Evolutionary conservation across 35 echinoderm and acorn worm genomes (phyloP).

Genomic region (Heliocidaris erythrogramma): DNA sequence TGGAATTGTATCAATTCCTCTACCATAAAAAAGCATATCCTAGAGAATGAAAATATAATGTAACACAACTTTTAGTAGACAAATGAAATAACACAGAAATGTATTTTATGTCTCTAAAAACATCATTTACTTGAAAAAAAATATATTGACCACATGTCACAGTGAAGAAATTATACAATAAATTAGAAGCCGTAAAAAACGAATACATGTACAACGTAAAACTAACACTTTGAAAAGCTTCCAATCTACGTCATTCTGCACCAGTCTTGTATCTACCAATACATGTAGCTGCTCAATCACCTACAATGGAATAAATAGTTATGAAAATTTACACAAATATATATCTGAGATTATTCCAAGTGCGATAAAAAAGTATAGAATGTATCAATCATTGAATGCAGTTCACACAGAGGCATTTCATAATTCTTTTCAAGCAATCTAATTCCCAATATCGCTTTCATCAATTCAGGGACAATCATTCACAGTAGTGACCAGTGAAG

Average conservation of each 20-base stretch:
- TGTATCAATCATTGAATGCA: background rate
- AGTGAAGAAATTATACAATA: background rate
- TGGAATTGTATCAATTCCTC: too few species aligned
- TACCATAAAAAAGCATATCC: too few species aligned
- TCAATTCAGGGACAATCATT: background rate
- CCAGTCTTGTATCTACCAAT: background rate
- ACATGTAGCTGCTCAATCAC: background rate
- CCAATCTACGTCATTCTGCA: background rate
- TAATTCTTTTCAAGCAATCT: background rate
- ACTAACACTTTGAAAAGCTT: background rate
- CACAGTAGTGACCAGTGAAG: background rate
- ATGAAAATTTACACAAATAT: constrained; percentile 47
- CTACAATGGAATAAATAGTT: constrained; percentile 39
- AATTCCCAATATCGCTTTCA: too few species aligned
- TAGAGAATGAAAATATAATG: too few species aligned
- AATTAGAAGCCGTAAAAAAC: background rate
- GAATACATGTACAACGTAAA: background rate
- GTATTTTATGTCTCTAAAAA: too few species aligned
- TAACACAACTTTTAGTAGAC: too few species aligned
- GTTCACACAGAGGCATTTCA: background rate
- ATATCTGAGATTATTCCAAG: constrained; percentile 16
- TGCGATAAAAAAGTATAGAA: constrained; percentile 33
- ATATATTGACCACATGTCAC: too few species aligned
- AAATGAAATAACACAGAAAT: too few species aligned
- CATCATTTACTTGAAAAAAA: too few species aligned